phyloP scores from a whole-genome alignment of 2,888 invertebrate species.

The Zonitis immaculata region DNA sequence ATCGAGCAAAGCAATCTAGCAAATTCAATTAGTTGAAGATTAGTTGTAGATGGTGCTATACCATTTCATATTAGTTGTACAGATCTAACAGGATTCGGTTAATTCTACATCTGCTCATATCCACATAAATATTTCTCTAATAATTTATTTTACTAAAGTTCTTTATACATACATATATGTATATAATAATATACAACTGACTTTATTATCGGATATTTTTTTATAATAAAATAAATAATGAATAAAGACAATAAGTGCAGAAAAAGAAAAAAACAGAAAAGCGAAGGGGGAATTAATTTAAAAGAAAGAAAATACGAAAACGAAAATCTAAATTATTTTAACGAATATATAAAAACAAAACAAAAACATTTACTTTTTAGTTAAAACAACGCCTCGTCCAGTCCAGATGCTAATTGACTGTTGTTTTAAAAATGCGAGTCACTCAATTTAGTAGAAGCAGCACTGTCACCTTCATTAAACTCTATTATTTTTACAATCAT shows the following conservation, averaged over 20 bases:
- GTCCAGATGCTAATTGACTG: slow-evolving; percentile 40
- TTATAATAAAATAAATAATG: no score
- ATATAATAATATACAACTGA: no score
- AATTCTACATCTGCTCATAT: slow-evolving; percentile 29
- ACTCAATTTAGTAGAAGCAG: slow-evolving; percentile 37
- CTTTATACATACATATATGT: no score
- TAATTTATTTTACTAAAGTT: slow-evolving; percentile 17
- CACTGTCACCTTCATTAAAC: slow-evolving; percentile 40
- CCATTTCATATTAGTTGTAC: slow-evolving; percentile 35
- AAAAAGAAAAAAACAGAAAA: no score
- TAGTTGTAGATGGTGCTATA: slow-evolving; percentile 42
- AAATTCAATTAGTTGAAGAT: slow-evolving; percentile 50
- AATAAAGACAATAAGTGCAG: no score
- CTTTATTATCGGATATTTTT: no score
- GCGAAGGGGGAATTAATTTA: no score
- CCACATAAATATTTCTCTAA: slow-evolving; percentile 15
- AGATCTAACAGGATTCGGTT: slow-evolving; percentile 32
- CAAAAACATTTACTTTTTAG: slow-evolving; percentile 37
- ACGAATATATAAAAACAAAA: slow-evolving; percentile 32
- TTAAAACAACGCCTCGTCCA: slow-evolving; percentile 38
- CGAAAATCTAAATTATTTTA: slow-evolving; percentile 37
- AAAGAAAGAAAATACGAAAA: no score
- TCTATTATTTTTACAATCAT: slow-evolving; percentile 38
- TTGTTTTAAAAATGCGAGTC: slow-evolving; percentile 42
- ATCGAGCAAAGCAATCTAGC: slow-evolving; percentile 49